Evolutionary conservation across 64 coral and sea anemone genomes (phyloP), one percentile per base, ranked within the genome.

Genomic region (Cladopsammia gracilis): DNA sequence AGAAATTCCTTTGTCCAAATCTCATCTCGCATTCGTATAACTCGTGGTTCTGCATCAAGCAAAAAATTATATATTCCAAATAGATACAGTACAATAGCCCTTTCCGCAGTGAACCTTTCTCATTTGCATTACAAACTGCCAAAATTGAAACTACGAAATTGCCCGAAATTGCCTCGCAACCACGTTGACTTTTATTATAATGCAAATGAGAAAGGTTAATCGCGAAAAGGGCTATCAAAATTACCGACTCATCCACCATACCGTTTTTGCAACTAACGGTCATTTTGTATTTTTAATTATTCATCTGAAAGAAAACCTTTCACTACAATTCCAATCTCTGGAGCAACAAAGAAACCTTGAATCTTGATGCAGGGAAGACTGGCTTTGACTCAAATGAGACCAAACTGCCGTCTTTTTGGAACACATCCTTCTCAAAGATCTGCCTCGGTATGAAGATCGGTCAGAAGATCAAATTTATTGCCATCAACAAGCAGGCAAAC

Each of bases 391-490:
- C 19, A 20, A 13, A 45, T 60, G 57, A 60, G 13, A 73, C 71
- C 34, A 73, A 73, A 42, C 34, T 73, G 16, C 71, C 71, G 3
- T 44, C 44, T 12, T 73, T 44, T 10, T 73, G 71, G 71, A 73
- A 73, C 71, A 73, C 71, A 16, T 18, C 71, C 10, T 73, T 73
- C 34, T 73, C 71, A 4, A 73, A 73, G 71, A 73, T 73, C 8
- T 73, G 71, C 15, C 71, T 73, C 15, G 71, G 71, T 47, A 73
- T 73, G 71, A 73, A 73, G 71, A 73, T 73, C 2, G 71, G 13
- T 3, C 34, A 48, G 43, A 11, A 47, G 71, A 12, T 48, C 26
- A 73, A 15, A 0, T 47, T 73, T 6, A 73, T 73, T 48, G 71
- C 48, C 34, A 73, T 73, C 71, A 45, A 47, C 34, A 47, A 6